Evolutionary conservation across 1,140 invertebrate genomes (phyloP), one percentile per base, ranked within the genome.

Genomic region (Trialeurodes vaporariorum): DNA sequence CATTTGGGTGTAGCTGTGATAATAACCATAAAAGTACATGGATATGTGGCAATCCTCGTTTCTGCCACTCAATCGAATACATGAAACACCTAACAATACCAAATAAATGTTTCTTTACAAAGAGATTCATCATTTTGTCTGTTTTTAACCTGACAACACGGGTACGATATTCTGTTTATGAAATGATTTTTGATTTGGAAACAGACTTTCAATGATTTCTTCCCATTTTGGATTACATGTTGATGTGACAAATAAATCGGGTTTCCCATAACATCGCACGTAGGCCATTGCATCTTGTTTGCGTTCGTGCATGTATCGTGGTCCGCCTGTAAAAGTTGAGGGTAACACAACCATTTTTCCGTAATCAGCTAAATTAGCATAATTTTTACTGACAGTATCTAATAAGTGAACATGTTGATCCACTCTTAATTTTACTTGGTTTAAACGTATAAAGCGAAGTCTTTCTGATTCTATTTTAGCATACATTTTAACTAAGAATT

Each of bases 401-500:
- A 72, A 72, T 27, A 83, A 70, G 68, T 79, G 77, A 66, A 79
- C 74, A 69, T 83, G 83, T 24, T 77, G 70, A 70, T 83, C 80
- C 26, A 73, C 72, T 67, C 79, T 71, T n/a, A 84, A 71, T 71
- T 80, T 76, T 22, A 64, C 72, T 74, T 84, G 81, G 74, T 83
- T 79, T 9, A 73, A 71, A 66, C 74, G 49, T 23, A 81, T 77
- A 68, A 71, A 81, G 27, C 70, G 67, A 12, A 79, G 70, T 63
- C 79, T 70, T 72, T 79, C 76, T 60, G 70, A 77, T 76, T 81
- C 79, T 61, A 83, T 77, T 77, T 82, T 82, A 5, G 75, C 77
- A 73, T 79, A 81, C 74, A 81, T 79, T 72, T 83, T 78, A 1
- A 81, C 78, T 21, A 78, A 65, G 74, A 73, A 80, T 68, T 81